Conservation (phyloP, 2,888 invertebrate species). For the Ditula angustiorana region DNA sequence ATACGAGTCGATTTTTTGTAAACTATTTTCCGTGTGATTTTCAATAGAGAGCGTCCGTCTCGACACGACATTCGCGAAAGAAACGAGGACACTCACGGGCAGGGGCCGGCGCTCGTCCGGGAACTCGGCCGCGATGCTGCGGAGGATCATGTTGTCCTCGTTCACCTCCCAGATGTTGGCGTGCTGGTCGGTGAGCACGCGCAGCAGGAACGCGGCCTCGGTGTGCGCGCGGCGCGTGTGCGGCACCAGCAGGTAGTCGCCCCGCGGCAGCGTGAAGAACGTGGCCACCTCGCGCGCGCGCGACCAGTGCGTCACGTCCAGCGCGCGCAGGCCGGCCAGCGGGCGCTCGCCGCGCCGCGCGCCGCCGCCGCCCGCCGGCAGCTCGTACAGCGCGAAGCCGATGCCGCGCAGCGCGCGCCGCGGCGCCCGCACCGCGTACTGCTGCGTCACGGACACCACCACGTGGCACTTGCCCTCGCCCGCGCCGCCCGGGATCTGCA, state of each 20-base stretch:
- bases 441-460: conserved; percentile 89
- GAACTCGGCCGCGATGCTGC: conserved; percentile 87
- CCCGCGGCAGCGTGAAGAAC: conserved; percentile 90
- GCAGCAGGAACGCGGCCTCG: conserved; percentile 89
- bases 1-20: no score
- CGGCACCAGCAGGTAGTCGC: conserved; percentile 90
- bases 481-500: conserved; percentile 86
- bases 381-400: conserved; percentile 90
- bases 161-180: conserved; percentile 92
- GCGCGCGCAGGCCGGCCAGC: conserved; percentile 68
- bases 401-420: conserved; percentile 85
- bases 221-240: conserved; percentile 89
- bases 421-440: conserved; percentile 79
- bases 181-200: conserved; percentile 90
- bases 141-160: conserved; percentile 89
- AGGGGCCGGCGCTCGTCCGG: conserved; percentile 82
- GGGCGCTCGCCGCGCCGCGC: conserved; percentile 51
- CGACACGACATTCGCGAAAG: not conserved
- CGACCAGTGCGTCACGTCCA: conserved; percentile 88
- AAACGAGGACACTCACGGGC: conserved; percentile 69
- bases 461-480: conserved; percentile 88
- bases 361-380: conserved; percentile 84
- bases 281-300: conserved; percentile 89
- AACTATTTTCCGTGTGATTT: no score
- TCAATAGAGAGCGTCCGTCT: no score